phyloP scores from a whole-genome alignment of 2,888 invertebrate species.

The Luperina testacea region DNA sequence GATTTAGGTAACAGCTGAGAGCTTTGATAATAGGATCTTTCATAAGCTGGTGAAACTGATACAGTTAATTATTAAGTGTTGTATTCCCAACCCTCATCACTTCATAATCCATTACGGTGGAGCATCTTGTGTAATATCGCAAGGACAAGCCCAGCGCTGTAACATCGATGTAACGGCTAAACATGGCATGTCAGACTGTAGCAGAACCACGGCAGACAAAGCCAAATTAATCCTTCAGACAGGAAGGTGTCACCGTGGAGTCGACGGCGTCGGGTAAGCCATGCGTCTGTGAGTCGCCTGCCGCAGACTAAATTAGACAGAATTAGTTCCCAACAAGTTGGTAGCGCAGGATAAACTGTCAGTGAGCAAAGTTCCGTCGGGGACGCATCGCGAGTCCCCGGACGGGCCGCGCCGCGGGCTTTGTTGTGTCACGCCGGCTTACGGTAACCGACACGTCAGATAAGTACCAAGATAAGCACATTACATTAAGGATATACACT shows the following conservation, averaged over 20 bases:
- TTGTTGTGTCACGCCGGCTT: conserved; percentile 67
- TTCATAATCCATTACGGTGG: conserved; percentile 43
- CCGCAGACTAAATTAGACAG: conserved; percentile 78
- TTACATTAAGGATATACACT: conserved; percentile 55
- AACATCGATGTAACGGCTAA: conserved; percentile 53
- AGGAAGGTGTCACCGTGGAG: conserved; percentile 73
- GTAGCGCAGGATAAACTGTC: conserved; percentile 75
- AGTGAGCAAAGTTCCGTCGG: conserved; percentile 70
- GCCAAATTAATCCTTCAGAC: conserved; percentile 78
- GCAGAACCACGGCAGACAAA: conserved; percentile 72
- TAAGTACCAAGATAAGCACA: conserved; percentile 64
- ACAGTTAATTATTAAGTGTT: conserved; percentile 40
- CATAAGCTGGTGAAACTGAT: conserved; percentile 38
- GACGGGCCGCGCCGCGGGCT: conserved; percentile 61
- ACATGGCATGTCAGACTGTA: conserved; percentile 67
- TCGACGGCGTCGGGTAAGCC: conserved; percentile 68
- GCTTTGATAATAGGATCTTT: conserved; percentile 28
- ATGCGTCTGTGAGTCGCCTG: conserved; percentile 67
- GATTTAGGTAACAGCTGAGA: conserved; percentile 34
- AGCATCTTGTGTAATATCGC: conserved; percentile 35
- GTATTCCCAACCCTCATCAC: conserved; percentile 47
- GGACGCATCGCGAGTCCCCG: conserved; percentile 65
- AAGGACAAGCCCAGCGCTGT: conserved; percentile 22
- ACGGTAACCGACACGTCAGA: conserved; percentile 66
- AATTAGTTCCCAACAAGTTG: conserved; percentile 81